A percentile compares a stretch with the other conserved stretches of the same genome.
Evolutionary conservation across 2,113 vertebrate species (phyloP).

Genomic region (Pygathrix nemaeus): DNA sequence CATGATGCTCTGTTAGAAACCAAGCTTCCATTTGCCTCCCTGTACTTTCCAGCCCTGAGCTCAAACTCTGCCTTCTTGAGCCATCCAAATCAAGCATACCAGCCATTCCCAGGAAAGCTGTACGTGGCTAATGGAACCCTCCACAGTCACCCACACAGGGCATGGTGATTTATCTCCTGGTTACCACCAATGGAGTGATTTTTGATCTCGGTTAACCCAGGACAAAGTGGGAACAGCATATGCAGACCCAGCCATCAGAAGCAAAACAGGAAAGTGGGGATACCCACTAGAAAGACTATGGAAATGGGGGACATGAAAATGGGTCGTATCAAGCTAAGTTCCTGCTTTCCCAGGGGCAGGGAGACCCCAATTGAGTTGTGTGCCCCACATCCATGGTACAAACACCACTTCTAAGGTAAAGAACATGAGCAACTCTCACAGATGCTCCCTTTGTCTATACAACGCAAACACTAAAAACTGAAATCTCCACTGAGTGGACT

Average conservation of each 20-base stretch:
- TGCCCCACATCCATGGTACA: rapidly evolving
- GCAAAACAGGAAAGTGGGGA: too few relatives aligned
- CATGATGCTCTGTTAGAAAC: rapidly evolving
- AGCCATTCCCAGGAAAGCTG: background rate
- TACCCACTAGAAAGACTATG: rapidly evolving
- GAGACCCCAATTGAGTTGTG: background rate
- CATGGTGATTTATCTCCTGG: rapidly evolving
- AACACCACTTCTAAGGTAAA: rapidly evolving
- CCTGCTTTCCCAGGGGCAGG: background rate
- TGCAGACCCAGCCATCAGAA: too few relatives aligned
- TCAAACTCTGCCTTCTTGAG: rapidly evolving
- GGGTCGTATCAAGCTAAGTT: rapidly evolving
- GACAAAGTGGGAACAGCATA: background rate
- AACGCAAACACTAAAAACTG: rapidly evolving
- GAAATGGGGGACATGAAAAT: rapidly evolving
- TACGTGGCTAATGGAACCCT: rapidly evolving
- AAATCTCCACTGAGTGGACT: rapidly evolving
- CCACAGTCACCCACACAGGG: rapidly evolving
- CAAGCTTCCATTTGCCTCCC: background rate
- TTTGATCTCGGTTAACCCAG: too few relatives aligned
- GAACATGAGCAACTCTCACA: rapidly evolving
- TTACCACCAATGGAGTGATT: background rate
- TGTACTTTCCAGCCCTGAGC: rapidly evolving
- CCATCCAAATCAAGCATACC: rapidly evolving
- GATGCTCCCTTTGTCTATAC: rapidly evolving